Percentiles rank a stretch among this genome's conserved stretches.
Conservation (phyloP, 2,797 vertebrate genomes). For the Scolopax rusticola region DNA sequence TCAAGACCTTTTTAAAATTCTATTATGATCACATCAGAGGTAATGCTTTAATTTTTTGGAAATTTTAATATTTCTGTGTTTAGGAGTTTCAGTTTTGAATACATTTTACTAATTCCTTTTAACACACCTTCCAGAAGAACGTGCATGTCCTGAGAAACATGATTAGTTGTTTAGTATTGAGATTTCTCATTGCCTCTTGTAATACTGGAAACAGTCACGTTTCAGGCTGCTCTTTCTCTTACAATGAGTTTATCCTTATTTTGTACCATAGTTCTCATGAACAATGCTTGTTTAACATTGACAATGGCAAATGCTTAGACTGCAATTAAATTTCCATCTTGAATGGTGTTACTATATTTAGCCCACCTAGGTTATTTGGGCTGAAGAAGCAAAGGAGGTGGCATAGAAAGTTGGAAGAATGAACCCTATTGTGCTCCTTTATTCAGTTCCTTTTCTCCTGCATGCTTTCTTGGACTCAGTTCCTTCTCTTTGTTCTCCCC, state of each 20-base stretch:
- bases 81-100: background rate
- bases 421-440: conserved; percentile 23
- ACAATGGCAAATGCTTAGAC: background rate
- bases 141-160: background rate
- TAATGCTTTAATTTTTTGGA: background rate
- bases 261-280: background rate
- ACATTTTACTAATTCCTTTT: background rate
- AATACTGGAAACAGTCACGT: background rate
- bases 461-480: conserved; percentile 23
- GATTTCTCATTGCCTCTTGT: background rate
- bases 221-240: background rate
- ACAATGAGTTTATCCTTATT: background rate
- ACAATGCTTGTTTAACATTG: background rate
- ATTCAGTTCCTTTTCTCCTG: conserved; percentile 35
- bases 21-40: background rate
- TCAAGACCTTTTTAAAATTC: background rate
- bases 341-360: conserved; percentile 21
- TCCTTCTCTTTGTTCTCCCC: conserved; percentile 62
- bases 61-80: background rate
- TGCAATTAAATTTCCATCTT: conserved; percentile 6
- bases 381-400: background rate
- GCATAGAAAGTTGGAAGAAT: conserved; percentile 29
- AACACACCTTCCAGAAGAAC: background rate
- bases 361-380: background rate
- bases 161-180: background rate